Percentiles rank a stretch among this genome's conserved stretches.
Evolutionary conservation across 1,140 invertebrate genomes (phyloP).

Genomic region (Zaprionus ghesquierei): DNA sequence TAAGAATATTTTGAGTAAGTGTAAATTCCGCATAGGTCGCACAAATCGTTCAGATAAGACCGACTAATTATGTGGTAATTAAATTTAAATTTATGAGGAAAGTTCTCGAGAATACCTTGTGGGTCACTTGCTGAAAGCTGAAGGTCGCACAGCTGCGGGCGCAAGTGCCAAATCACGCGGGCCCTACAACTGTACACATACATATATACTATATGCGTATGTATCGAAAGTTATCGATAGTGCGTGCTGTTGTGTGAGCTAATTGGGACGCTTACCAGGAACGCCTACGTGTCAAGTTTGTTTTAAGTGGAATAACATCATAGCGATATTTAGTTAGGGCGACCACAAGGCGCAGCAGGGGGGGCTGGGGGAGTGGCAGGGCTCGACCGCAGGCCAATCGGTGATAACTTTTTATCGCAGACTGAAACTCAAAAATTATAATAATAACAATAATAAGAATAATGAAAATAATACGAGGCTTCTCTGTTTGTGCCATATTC

Average conservation of each 20-base stretch:
- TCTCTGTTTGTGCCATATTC: constrained; percentile 4
- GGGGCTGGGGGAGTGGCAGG: not conserved
- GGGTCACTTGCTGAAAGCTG: too few species aligned
- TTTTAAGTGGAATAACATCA: not conserved
- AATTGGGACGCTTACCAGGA: not conserved
- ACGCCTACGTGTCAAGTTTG: too few species aligned
- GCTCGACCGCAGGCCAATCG: constrained; percentile 28
- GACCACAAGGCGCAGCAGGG: not conserved
- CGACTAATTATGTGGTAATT: not conserved
- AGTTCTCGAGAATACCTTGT: not conserved
- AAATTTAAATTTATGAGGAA: not conserved
- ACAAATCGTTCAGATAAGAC: not conserved
- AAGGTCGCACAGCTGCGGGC: too few species aligned
- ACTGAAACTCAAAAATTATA: constrained; percentile 6
- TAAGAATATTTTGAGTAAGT: not conserved
- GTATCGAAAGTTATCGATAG: not conserved
- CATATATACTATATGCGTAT: not conserved
- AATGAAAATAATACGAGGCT: constrained; percentile 8
- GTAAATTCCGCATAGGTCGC: too few species aligned
- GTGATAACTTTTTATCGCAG: constrained; percentile 34
- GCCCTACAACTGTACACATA: not conserved
- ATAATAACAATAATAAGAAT: constrained; percentile 21
- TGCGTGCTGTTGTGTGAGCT: not conserved
- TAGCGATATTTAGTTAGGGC: not conserved
- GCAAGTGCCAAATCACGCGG: too few species aligned